phyloP scores from a whole-genome alignment of 2,797 vertebrate species.

The Heliangelus exortis region DNA sequence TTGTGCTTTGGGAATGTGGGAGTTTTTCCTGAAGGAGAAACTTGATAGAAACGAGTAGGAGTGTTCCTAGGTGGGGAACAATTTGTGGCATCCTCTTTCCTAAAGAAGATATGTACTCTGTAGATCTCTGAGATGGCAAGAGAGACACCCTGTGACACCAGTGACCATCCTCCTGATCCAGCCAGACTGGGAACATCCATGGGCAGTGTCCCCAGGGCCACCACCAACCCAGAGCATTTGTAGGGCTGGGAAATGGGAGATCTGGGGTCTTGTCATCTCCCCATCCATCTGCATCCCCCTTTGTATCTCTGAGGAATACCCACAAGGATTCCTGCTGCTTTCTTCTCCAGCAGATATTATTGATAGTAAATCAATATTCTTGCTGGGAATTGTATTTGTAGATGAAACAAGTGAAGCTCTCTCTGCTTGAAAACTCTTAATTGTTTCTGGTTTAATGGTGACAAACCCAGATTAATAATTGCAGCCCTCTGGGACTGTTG shows the following conservation, averaged over 20 bases:
- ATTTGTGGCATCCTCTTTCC: neutral
- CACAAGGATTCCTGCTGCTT: accelerated
- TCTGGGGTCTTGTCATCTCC: neutral
- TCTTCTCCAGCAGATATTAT: neutral
- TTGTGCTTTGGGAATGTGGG: neutral
- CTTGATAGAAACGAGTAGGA: neutral
- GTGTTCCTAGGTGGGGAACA: neutral
- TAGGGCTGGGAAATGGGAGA: neutral
- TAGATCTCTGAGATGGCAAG: neutral
- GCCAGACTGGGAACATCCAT: neutral
- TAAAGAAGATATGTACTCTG: accelerated
- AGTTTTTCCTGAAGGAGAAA: neutral
- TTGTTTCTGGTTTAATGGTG: neutral
- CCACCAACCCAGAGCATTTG: neutral
- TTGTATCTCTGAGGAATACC: neutral
- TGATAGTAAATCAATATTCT: neutral
- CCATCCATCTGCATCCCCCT: neutral
- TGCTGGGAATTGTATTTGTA: too few relatives aligned
- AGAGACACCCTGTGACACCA: neutral
- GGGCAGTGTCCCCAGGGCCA: neutral
- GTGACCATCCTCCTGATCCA: too few relatives aligned
- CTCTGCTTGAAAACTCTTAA: neutral
- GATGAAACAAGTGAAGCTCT: neutral
- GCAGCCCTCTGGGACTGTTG: neutral
- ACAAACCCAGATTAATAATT: neutral